phyloP scores from a whole-genome alignment of 2,888 invertebrate genomes.

The Andrena fulva region DNA sequence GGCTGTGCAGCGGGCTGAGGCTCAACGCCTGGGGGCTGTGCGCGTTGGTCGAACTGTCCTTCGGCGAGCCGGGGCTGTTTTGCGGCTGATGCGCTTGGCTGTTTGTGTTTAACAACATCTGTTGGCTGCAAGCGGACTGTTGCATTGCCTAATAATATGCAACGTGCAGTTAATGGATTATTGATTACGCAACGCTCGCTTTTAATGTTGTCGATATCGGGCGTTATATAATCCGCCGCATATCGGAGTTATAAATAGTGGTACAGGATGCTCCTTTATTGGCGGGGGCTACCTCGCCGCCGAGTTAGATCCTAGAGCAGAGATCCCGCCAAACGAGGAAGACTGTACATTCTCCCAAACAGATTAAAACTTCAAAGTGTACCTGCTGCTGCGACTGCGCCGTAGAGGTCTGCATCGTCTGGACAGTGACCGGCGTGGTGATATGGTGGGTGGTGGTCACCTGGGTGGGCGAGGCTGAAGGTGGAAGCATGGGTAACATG shows the following conservation, averaged over 20 bases:
- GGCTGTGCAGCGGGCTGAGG: constrained; percentile 85
- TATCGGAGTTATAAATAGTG: neutral
- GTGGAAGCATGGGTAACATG: constrained; percentile 85
- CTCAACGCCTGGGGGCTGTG: constrained; percentile 84
- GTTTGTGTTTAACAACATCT: constrained; percentile 75
- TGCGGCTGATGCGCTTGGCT: constrained; percentile 76
- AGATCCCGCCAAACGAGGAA: neutral
- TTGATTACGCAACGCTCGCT: constrained; percentile 28
- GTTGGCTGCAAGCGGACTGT: constrained; percentile 71
- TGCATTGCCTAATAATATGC: constrained; percentile 66
- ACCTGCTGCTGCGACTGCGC: constrained; percentile 73
- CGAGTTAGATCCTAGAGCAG: neutral
- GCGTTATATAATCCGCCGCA: constrained; percentile 28
- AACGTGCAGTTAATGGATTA: constrained; percentile 29
- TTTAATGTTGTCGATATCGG: constrained; percentile 36
- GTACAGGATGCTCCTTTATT: neutral
- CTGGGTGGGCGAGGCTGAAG: constrained; percentile 85
- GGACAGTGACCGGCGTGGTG: constrained; percentile 84
- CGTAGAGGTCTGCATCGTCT: constrained; percentile 81
- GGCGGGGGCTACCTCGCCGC: neutral
- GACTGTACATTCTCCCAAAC: neutral
- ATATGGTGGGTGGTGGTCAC: constrained; percentile 84
- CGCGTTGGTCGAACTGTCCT: constrained; percentile 77
- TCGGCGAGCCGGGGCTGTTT: constrained; percentile 82
- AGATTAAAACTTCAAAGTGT: constrained; percentile 5